These are phyloP conservation scores for Centropus bengalensis DNA, from an alignment of 2,113 vertebrate genomes.

Conservation along the genomic window DNA sequence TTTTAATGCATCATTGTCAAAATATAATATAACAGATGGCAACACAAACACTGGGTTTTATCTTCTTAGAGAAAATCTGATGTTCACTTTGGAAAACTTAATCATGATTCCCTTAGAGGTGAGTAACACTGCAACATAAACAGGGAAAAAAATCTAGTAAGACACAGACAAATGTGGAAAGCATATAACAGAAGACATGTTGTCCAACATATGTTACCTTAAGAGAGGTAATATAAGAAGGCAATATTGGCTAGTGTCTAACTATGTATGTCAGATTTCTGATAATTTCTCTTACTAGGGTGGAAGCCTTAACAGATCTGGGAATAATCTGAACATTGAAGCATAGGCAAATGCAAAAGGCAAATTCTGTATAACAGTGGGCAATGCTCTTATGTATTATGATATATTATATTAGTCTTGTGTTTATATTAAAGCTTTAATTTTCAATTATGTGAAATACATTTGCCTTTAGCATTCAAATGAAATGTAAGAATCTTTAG, in stretches of 20 bases:
- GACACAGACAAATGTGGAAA: background rate
- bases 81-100: background rate
- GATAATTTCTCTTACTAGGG: background rate
- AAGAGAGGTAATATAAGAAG: background rate
- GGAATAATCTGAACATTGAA: background rate
- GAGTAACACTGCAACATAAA: background rate
- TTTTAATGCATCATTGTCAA: background rate
- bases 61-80: background rate
- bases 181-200: background rate
- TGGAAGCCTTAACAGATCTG: background rate
- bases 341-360: background rate
- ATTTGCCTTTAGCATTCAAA: background rate
- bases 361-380: background rate
- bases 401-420: background rate
- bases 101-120: background rate
- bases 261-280: background rate
- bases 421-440: background rate
- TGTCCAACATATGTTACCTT: no score
- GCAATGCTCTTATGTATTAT: fast-evolving
- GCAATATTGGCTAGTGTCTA: background rate
- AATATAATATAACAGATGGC: background rate
- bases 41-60: background rate
- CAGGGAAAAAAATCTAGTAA: background rate
- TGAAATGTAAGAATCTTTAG: background rate
- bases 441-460: background rate